Conservation (phyloP, 37 sponge, comb jelly and placozoan species). For the Halisarca cf. caerulea region DNA sequence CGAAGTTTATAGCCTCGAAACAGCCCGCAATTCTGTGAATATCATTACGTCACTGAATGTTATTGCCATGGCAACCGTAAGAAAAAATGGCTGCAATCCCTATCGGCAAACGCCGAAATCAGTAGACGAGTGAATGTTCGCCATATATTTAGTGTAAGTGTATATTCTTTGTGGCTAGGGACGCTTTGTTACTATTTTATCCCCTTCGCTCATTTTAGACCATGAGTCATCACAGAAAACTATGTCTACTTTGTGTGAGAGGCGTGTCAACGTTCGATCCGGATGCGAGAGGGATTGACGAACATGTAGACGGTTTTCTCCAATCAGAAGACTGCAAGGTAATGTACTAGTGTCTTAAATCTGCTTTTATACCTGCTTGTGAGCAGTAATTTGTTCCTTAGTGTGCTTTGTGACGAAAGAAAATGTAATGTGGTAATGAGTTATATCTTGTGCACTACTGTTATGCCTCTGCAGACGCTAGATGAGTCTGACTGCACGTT, state of each 20-base stretch:
- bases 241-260: slow-evolving; percentile 41
- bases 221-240: slow-evolving; percentile 40
- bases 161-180: too few relatives aligned
- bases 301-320: slow-evolving; percentile 40
- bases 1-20: too few relatives aligned
- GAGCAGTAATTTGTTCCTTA: too few relatives aligned
- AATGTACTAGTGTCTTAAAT: too few relatives aligned
- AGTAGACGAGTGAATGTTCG: too few relatives aligned
- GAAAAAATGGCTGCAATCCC: slow-evolving; percentile 6
- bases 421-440: too few relatives aligned
- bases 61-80: background rate
- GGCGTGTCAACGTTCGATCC: slow-evolving; percentile 50
- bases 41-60: background rate
- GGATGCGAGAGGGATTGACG: slow-evolving; percentile 24
- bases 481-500: slow-evolving; percentile 75
- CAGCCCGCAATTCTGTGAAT: background rate
- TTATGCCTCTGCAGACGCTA: slow-evolving; percentile 37
- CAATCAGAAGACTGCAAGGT: slow-evolving; percentile 33
- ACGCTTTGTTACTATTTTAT: background rate
- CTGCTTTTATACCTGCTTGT: too few relatives aligned
- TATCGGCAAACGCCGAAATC: too few relatives aligned
- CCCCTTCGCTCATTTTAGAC: too few relatives aligned
- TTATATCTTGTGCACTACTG: too few relatives aligned
- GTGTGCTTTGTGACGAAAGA: too few relatives aligned
- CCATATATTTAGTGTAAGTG: too few relatives aligned